Evolutionary conservation across 2,797 vertebrate genomes (phyloP).

Genomic region (Falco cherrug): DNA sequence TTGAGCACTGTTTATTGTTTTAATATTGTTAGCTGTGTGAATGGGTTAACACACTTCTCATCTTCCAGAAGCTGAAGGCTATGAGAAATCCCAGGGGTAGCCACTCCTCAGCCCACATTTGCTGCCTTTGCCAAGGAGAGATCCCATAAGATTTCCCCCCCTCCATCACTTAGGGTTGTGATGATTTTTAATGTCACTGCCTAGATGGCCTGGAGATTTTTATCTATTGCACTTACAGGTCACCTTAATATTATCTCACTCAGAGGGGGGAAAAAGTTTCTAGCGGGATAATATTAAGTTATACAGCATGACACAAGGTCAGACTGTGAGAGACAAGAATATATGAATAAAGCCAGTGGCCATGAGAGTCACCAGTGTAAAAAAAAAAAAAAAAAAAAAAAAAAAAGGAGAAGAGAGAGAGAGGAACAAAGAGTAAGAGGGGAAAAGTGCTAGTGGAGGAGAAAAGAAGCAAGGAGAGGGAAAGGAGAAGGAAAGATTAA

Average conservation of each 20-base stretch:
- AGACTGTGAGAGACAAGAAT: constrained; percentile 72
- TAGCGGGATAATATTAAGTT: constrained; percentile 75
- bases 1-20: constrained; percentile 67
- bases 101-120: constrained; percentile 63
- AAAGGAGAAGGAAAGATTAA: constrained; percentile 20
- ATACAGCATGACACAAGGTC: constrained; percentile 74
- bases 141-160: constrained; percentile 57
- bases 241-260: constrained; percentile 75
- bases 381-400: neutral
- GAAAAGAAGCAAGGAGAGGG: neutral
- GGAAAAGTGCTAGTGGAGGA: neutral
- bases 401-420: neutral
- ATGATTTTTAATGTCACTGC: constrained; percentile 76
- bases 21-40: constrained; percentile 72
- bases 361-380: constrained; percentile 60
- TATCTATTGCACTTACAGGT: constrained; percentile 75
- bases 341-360: constrained; percentile 76
- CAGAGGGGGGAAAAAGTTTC: constrained; percentile 68
- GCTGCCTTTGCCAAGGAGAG: constrained; percentile 60
- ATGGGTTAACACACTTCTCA: constrained; percentile 54
- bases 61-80: constrained; percentile 46
- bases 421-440: constrained; percentile 30
- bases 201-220: constrained; percentile 76
- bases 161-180: constrained; percentile 66
- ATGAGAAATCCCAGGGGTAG: constrained; percentile 30